A percentile compares a stretch with the other conserved stretches of the same genome.
phyloP scores from a whole-genome alignment of 1,140 invertebrate genomes.

The Galendromus occidentalis region DNA sequence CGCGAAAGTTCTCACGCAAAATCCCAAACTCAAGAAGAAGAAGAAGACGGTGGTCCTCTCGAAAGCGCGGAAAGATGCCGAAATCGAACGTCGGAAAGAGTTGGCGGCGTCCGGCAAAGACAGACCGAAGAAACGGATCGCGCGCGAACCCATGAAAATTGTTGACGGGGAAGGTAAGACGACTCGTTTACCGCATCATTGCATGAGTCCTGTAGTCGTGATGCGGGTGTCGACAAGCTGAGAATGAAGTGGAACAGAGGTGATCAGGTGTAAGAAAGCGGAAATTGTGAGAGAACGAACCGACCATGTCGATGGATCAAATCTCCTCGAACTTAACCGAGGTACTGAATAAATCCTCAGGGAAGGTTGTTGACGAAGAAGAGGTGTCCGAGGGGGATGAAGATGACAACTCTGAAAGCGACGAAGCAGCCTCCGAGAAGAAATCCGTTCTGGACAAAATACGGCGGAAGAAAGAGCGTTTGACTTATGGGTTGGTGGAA shows the following conservation, averaged over 20 bases:
- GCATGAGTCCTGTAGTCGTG: too few relatives aligned
- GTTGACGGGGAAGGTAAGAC: background rate
- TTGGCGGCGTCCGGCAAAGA: background rate
- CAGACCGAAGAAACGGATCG: background rate
- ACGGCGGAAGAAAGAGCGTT: background rate
- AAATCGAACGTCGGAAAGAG: background rate
- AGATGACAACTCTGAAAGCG: background rate
- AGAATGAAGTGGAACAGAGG: too few relatives aligned
- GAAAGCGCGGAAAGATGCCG: background rate
- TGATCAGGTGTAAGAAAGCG: too few relatives aligned
- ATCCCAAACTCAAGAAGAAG: background rate
- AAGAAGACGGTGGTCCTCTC: constrained; percentile 1
- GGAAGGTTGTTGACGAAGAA: background rate
- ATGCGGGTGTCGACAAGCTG: too few relatives aligned
- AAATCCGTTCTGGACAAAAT: background rate
- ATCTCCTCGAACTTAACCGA: too few relatives aligned
- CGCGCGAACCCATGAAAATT: background rate
- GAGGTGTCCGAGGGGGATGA: background rate
- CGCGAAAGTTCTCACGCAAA: constrained; percentile 3
- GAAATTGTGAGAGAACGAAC: too few relatives aligned
- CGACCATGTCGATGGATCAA: too few relatives aligned
- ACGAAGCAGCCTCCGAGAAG: background rate
- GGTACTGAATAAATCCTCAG: too few relatives aligned
- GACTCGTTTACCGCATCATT: too few relatives aligned
- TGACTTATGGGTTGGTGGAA: background rate